Base-by-base conservation (phyloP, 2,888 invertebrate genomes). In the Drosophila kambysellisi region DNA sequence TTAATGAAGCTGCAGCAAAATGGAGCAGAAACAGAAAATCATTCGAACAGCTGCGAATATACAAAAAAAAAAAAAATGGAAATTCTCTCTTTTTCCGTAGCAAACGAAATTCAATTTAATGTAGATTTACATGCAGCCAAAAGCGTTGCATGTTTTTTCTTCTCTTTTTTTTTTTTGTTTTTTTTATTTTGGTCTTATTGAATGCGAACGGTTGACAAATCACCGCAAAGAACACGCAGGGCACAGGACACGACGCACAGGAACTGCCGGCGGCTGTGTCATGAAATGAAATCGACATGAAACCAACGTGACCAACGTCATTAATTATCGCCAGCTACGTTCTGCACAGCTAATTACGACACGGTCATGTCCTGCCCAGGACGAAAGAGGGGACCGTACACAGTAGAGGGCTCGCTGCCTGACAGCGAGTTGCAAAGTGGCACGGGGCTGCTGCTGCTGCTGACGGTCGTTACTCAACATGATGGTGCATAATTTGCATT, bases 271-370 rank as follows among this genome's bases (percentile, higher is more conserved):
- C 74, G 89, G 85, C 87, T 61, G 77, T 87, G 88, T 89, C 85
- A 81, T 85, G 89, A 83, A 85, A 85, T 84, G 88, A 87, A 87
- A 87, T 87, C 88, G 90, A 87, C 87, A 89, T 89, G 83, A 87
- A 87, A 85, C 87, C 87, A 88, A 87, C 88, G 87, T 87, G 87
- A 87, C 88, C 90, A 84, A 89, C 74, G 88, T 89, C 89, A 89
- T 89, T 89, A 89, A 89, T 89, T 89, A 89, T 89, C 90, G 88
- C 89, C 84, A 80, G 81, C 80, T 88, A 75, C 70, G 79, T 67
- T 74, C 71, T 70, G 78, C 87, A 52, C 76, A 74, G 85, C 85
- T 89, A 85, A 85, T 85, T 85, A 85, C 89, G 79, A 79, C 75
- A 71, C 69, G 80, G 57, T 70, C 43, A 58, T 63, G 61, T 61